Percentiles rank a stretch among this genome's conserved stretches.
These are phyloP conservation scores for Nothura maculosa DNA, from an alignment of 2,797 vertebrate species.

Conservation along the genomic window DNA sequence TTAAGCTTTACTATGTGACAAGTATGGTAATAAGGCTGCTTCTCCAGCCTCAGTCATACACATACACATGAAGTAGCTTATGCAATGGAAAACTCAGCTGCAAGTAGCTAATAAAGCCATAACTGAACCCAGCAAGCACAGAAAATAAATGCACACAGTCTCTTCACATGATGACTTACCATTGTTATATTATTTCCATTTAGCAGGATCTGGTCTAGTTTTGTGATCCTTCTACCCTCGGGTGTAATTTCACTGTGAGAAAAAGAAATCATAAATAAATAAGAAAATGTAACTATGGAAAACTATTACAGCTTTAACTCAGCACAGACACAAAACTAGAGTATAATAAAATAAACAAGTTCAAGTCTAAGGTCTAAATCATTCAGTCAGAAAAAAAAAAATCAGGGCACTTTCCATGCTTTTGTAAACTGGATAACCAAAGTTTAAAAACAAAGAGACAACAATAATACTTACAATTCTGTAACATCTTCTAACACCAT, in stretches of 20 bases:
- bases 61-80: not conserved
- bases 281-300: not conserved
- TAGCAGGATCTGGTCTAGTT: constrained; percentile 95
- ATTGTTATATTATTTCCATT: constrained; percentile 98
- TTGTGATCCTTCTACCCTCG: constrained; percentile 95
- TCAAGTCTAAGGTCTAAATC: not conserved
- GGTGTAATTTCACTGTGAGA: constrained; percentile 92
- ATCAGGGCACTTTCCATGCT: rapidly evolving
- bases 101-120: not conserved
- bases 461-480: constrained; percentile 88
- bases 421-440: not conserved
- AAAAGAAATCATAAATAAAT: not conserved
- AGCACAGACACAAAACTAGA: not conserved
- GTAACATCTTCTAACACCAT: constrained; percentile 94
- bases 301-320: not conserved
- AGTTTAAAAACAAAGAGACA: not conserved
- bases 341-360: not conserved
- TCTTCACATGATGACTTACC: constrained; percentile 77
- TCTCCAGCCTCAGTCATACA: not conserved
- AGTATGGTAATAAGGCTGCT: not conserved
- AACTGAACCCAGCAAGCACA: not conserved
- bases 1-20: not conserved
- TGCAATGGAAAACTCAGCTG: not conserved
- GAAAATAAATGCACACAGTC: not conserved
- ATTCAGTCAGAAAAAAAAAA: not conserved